phyloP scores from a whole-genome alignment of 2,797 vertebrate species.

The Pseudomugil tenellus region DNA sequence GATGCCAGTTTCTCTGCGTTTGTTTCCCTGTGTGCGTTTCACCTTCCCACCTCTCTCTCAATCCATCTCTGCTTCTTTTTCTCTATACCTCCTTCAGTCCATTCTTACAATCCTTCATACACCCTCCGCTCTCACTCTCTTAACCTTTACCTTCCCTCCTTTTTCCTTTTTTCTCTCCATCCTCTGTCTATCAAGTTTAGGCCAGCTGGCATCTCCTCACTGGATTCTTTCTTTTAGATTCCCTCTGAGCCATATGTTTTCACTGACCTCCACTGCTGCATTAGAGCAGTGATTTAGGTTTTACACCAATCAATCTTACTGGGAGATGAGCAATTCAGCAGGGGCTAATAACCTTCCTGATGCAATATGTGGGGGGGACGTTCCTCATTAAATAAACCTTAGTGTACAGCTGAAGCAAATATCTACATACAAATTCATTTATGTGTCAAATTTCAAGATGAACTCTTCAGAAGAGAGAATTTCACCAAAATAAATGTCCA shows the following conservation, averaged over 20 bases:
- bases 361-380: slow-evolving; percentile 34
- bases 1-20: slow-evolving; percentile 67
- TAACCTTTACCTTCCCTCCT: not conserved
- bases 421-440: not conserved
- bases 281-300: slow-evolving; percentile 45
- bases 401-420: not conserved
- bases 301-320: slow-evolving; percentile 27
- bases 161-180: slow-evolving; percentile 6
- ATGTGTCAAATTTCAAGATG: not conserved
- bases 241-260: slow-evolving; percentile 48
- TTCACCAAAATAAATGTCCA: not conserved
- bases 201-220: slow-evolving; percentile 57
- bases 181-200: slow-evolving; percentile 37
- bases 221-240: slow-evolving; percentile 8
- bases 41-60: slow-evolving; percentile 46
- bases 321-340: slow-evolving; percentile 32
- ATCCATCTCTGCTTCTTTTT: slow-evolving; percentile 8
- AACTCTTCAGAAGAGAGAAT: not conserved
- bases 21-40: slow-evolving; percentile 54
- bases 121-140: not conserved
- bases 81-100: not conserved
- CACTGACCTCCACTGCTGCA: slow-evolving; percentile 55
- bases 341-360: slow-evolving; percentile 44
- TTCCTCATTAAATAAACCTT: slow-evolving; percentile 4
- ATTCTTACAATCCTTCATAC: slow-evolving; percentile 4